phyloP scores from a whole-genome alignment of 1,140 invertebrate species.

The Cataglyphis hispanica region DNA sequence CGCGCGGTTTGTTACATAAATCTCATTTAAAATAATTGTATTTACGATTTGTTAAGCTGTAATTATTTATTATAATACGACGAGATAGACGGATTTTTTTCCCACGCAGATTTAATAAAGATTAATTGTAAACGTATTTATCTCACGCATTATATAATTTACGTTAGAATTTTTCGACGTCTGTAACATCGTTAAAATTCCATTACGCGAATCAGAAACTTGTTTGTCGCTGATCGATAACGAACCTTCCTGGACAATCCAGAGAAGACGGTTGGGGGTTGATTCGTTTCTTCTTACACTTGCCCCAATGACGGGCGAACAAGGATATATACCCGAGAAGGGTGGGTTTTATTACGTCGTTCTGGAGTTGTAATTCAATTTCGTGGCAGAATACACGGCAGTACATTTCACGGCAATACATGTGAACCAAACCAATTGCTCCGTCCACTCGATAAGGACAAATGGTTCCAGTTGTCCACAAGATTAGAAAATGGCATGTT shows the following conservation, averaged over 20 bases:
- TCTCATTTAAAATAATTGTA: not conserved
- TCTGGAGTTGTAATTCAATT: conserved; percentile 78
- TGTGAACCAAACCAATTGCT: conserved; percentile 59
- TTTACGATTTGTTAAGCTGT: not conserved
- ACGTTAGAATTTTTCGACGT: not conserved
- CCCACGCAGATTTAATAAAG: not conserved
- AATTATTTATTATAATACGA: not conserved
- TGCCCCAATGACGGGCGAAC: not conserved
- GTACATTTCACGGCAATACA: conserved; percentile 55
- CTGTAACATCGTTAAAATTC: not conserved
- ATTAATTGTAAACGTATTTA: not conserved
- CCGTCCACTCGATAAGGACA: conserved; percentile 56
- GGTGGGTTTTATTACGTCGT: conserved; percentile 73
- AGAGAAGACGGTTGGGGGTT: not conserved
- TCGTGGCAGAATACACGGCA: conserved; percentile 58
- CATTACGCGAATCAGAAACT: not conserved
- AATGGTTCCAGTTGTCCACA: not conserved
- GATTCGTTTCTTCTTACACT: conserved; percentile 7
- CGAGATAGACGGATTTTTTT: not conserved
- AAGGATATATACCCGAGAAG: conserved; percentile 7
- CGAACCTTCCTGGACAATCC: conserved; percentile 7
- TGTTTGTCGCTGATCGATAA: conserved; percentile 20
- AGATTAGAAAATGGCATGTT: not conserved
- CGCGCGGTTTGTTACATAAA: not conserved
- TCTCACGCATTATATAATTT: not conserved